Percentiles rank a stretch among this genome's conserved stretches.
Evolutionary conservation across 2,888 invertebrate genomes (phyloP).

Genomic region (Pachliopta kotzebuea): DNA sequence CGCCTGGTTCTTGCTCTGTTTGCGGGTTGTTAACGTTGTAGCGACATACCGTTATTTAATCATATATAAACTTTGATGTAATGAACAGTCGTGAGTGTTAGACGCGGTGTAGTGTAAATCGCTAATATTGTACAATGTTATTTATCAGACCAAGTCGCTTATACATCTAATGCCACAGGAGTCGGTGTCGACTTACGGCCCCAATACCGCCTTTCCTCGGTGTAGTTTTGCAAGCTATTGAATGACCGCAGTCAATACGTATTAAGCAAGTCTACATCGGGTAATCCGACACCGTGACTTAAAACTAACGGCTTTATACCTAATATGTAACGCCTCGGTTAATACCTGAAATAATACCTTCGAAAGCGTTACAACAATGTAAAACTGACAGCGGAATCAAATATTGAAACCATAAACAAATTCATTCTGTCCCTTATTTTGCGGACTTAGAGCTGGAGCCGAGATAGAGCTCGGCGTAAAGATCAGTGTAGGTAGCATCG

Average conservation of each 20-base stretch:
- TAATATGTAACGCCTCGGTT: slow-evolving; percentile 65
- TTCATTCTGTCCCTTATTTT: too few species aligned
- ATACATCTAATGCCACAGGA: slow-evolving; percentile 62
- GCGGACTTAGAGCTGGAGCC: too few species aligned
- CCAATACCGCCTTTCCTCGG: slow-evolving; percentile 69
- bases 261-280: slow-evolving; percentile 69
- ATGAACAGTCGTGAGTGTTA: neutral
- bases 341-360: slow-evolving; percentile 58
- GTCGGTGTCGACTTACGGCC: slow-evolving; percentile 73
- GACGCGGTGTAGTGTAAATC: slow-evolving; percentile 14
- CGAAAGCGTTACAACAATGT: slow-evolving; percentile 33
- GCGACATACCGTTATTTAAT: neutral
- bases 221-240: slow-evolving; percentile 73
- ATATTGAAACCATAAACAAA: neutral
- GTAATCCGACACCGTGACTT: slow-evolving; percentile 67
- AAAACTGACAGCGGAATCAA: neutral
- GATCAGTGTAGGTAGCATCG: too few species aligned
- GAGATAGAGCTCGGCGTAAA: too few species aligned
- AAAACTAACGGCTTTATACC: slow-evolving; percentile 65
- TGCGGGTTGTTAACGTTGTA: neutral
- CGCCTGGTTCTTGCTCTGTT: too few species aligned
- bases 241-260: slow-evolving; percentile 67
- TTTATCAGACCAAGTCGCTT: slow-evolving; percentile 44
- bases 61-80: neutral
- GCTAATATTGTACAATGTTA: slow-evolving; percentile 34